A percentile compares a stretch with the other conserved stretches of the same genome.
These are phyloP conservation scores for Cettia cetti DNA, from an alignment of 2,113 vertebrate genomes.

Conservation along the genomic window DNA sequence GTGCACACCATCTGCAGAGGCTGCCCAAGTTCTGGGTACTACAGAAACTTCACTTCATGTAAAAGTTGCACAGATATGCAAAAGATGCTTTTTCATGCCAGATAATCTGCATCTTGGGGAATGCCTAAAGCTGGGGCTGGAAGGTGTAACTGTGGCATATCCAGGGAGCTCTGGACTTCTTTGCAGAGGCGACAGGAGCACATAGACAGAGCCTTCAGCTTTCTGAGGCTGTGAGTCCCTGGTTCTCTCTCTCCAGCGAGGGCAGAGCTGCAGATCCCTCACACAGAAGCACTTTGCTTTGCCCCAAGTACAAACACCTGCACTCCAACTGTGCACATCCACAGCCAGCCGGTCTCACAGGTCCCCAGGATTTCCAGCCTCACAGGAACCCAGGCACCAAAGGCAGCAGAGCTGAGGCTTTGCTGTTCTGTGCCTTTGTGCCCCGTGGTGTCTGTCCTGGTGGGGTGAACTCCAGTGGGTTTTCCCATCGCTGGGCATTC, in stretches of 20 bases:
- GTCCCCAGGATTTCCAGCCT: background rate
- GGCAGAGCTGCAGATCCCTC: background rate
- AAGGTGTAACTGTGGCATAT: background rate
- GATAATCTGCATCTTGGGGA: background rate
- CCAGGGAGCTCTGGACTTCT: background rate
- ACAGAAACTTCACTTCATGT: background rate
- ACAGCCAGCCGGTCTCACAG: background rate
- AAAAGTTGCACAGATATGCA: background rate
- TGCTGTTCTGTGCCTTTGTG: background rate
- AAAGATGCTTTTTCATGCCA: background rate
- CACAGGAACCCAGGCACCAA: background rate
- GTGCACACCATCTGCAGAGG: background rate
- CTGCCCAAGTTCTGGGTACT: background rate
- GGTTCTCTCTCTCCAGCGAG: background rate
- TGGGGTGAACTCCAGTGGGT: background rate
- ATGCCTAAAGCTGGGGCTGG: background rate
- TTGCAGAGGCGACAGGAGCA: background rate
- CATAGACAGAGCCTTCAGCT: background rate
- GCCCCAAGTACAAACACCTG: background rate
- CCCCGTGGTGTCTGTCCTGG: background rate
- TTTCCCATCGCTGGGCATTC: background rate
- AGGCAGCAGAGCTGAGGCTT: background rate
- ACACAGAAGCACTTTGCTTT: background rate
- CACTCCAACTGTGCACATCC: background rate
- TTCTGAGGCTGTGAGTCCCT: background rate